Evolutionary conservation across 2,888 invertebrate genomes (phyloP), one percentile per base, ranked within the genome.

Genomic region (Crematogaster levior): DNA sequence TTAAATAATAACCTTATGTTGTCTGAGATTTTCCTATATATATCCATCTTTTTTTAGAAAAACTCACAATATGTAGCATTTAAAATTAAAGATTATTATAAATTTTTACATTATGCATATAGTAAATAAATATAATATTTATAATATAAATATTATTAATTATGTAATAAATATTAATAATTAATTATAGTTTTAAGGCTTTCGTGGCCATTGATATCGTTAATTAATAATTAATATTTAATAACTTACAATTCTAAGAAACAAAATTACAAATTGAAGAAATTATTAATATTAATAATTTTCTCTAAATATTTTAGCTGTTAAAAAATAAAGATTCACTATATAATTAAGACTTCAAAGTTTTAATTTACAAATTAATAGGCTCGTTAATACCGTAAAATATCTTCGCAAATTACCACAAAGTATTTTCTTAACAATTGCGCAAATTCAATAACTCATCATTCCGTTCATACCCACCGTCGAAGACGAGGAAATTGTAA

Each of bases 361-460:
- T 34, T 53, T 53, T 3, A 37, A 66, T 46, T 63, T 12, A 24
- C 24, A 9, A 63, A 40, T 46, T n/a, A n/a, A n/a, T n/a, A n/a
- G 48, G 24, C 40, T 56, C 27, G 72, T 72, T 24, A 66, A 24
- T 27, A 18, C 51, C 15, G 10, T 24, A 58, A 40, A 72, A 58
- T 53, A 68, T 48, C 48, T n/a, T 4, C 30, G 15, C 12, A 10
- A 65, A 12, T 6, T 21, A 27, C 4, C 7, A 15, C 43, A 21
- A 48, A 48, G 40, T 51, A 65, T 75, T 53, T 30, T 27, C 37
- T n/a, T n/a, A 3, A 12, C 27, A 40, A 10, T 46, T 30, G 73
- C 21, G 43, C 58, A 4, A 61, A 30, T 61, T 18, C 65, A 30
- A 75, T 30, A 65, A 65, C 53, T 65, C 75, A 48, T 46, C 37